phyloP scores from a whole-genome alignment of 92 coral and sea anemone genomes.

The Palythoa grandiflora region DNA sequence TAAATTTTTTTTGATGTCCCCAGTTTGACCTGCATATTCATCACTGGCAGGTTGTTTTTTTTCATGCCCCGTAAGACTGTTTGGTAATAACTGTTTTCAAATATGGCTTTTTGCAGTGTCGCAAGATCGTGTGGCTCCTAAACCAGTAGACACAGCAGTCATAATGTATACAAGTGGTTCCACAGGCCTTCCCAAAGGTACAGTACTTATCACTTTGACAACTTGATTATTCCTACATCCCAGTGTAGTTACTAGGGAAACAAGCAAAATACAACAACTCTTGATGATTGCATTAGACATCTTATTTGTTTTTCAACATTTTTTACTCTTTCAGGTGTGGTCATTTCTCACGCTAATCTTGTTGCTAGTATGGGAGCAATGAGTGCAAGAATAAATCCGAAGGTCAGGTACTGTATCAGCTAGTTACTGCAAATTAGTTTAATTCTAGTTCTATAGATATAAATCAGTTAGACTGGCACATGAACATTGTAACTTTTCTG shows the following conservation, averaged over 20 bases:
- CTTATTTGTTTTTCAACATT: too few relatives aligned
- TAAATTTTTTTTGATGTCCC: neutral
- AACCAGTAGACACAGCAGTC: constrained; percentile 89
- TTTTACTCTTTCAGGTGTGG: constrained; percentile 68
- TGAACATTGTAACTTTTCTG: too few relatives aligned
- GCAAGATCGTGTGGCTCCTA: constrained; percentile 65
- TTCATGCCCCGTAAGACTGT: too few relatives aligned
- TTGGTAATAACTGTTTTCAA: too few relatives aligned
- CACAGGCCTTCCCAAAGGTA: constrained; percentile 98
- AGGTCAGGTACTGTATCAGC: constrained; percentile 59
- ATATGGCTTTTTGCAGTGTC: constrained; percentile 40
- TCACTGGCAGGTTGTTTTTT: neutral
- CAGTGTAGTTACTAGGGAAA: too few relatives aligned
- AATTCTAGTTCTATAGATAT: neutral
- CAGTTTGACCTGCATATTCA: neutral
- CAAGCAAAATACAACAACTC: too few relatives aligned
- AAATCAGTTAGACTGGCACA: neutral
- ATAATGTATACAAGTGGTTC: constrained; percentile 99
- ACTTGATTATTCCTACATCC: neutral
- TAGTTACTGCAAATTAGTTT: neutral
- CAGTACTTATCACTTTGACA: neutral
- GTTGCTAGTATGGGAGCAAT: constrained; percentile 82
- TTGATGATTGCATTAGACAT: too few relatives aligned
- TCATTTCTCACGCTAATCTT: constrained; percentile 85
- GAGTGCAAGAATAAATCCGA: constrained; percentile 74